These are phyloP conservation scores for Pollachius pollachius DNA, from an alignment of 2,113 vertebrate genomes.

Conservation along the genomic window DNA sequence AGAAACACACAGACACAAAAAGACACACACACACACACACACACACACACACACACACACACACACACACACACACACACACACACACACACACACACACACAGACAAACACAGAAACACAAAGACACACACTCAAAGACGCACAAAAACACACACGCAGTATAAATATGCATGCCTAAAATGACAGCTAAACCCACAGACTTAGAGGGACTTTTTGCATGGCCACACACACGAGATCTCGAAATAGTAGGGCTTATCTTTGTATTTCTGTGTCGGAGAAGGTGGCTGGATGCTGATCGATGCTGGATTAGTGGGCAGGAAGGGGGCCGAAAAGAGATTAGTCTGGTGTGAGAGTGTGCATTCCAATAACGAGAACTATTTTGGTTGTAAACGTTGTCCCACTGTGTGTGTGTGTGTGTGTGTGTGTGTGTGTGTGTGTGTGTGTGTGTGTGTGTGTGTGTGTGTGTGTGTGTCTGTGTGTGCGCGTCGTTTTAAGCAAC, in stretches of 20 bases:
- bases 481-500: conserved; percentile 28
- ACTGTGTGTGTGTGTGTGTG: no score
- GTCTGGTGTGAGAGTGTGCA: conserved; percentile 41
- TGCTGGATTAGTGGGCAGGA: conserved; percentile 64
- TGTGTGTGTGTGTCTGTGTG: neutral
- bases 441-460: conserved; percentile 8
- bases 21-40: neutral
- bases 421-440: conserved; percentile 22
- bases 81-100: neutral
- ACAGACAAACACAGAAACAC: neutral
- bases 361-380: no score
- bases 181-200: neutral
- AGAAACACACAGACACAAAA: neutral
- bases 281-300: conserved; percentile 58
- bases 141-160: neutral
- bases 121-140: neutral
- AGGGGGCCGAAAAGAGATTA: conserved; percentile 64
- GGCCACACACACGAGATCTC: conserved; percentile 48
- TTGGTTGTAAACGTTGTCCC: no score
- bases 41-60: neutral
- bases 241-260: conserved; percentile 59
- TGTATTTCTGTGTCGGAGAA: conserved; percentile 58
- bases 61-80: neutral
- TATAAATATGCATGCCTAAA: neutral
- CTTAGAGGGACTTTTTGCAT: conserved; percentile 29